Evolutionary conservation across 2,797 vertebrate genomes (phyloP), one percentile per base, ranked within the genome.

Genomic region (Acanthornis magna): DNA sequence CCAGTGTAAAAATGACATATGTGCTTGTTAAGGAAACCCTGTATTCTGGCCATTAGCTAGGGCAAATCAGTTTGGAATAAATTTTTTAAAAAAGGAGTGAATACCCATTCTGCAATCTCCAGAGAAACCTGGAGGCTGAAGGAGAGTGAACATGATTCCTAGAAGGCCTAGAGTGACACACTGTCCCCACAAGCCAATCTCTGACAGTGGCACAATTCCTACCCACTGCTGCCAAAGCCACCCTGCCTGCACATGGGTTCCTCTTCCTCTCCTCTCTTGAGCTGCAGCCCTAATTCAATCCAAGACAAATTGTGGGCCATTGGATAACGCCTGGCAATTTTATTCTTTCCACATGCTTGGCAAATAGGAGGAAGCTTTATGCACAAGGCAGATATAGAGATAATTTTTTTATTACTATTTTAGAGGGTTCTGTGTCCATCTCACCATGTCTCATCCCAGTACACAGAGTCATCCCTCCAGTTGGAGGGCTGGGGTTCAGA

Each of bases 221-320:
- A 10, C 50, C 26, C 42, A 30, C 26, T 22, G 2, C 65, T 71
- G 43, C 51, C 43, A 3, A 5, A 43, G 9, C 36, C 30, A 48
- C 26, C 36, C 47, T 84, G 50, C 55, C n/a, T 0, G 2, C 14
- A 10, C 6, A 0, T 0, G 0, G 13, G 4, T 32, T 73, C 36
- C 53, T 48, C 18, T 70, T 45, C 21, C 7, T 58, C 34, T 45
- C 63, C 29, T 42, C 23, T 14, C 32, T 53, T 42, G 43, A 25
- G 21, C 51, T 20, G 7, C 34, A 51, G 34, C 34, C 51, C 32
- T 13, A 38, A 57, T 55, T 63, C 42, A 55, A 25, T 51, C 13
- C 61, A 48, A 81, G 43, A n/a, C 23, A 63, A 72, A 36, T 25
- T 65, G 58, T 34, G 40, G 32, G 61, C 54, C 34, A 7, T 4